phyloP scores from a whole-genome alignment of 2,797 vertebrate species.

The Hydrophis major region DNA sequence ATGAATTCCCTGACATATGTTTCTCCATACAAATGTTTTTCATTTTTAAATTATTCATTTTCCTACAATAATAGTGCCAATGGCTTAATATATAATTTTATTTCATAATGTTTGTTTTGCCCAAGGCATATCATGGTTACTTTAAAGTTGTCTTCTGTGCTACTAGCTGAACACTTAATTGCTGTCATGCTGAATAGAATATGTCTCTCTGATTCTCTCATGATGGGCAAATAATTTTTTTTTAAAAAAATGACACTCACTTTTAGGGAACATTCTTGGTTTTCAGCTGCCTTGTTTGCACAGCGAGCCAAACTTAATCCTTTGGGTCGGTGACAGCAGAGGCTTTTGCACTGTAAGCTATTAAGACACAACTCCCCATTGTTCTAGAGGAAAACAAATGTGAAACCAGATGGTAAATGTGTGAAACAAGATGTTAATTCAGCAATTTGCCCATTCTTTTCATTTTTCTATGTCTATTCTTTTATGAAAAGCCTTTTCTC shows the following conservation, averaged over 20 bases:
- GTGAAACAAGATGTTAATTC: background rate
- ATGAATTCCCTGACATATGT: background rate
- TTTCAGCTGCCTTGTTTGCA: conserved; percentile 57
- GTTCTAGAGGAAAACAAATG: conserved; percentile 40
- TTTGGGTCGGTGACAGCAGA: conserved; percentile 54
- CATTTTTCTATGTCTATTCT: background rate
- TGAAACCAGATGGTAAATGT: background rate
- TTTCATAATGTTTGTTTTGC: background rate
- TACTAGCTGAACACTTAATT: background rate
- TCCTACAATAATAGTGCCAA: background rate
- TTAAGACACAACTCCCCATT: conserved; percentile 72
- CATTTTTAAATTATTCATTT: background rate
- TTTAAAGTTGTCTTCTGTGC: background rate
- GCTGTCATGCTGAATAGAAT: background rate
- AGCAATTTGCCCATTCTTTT: background rate
- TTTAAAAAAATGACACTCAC: conserved; percentile 48
- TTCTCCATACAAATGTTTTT: background rate
- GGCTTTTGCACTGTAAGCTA: conserved; percentile 73
- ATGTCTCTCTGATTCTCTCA: background rate
- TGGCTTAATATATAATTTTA: background rate
- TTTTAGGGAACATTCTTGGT: conserved; percentile 67
- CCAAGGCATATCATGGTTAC: background rate
- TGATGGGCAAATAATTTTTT: background rate
- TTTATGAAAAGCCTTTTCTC: background rate
- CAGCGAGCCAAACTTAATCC: conserved; percentile 70